Base-by-base conservation (phyloP, 2,888 invertebrate genomes). In the Mythimna pallens region DNA sequence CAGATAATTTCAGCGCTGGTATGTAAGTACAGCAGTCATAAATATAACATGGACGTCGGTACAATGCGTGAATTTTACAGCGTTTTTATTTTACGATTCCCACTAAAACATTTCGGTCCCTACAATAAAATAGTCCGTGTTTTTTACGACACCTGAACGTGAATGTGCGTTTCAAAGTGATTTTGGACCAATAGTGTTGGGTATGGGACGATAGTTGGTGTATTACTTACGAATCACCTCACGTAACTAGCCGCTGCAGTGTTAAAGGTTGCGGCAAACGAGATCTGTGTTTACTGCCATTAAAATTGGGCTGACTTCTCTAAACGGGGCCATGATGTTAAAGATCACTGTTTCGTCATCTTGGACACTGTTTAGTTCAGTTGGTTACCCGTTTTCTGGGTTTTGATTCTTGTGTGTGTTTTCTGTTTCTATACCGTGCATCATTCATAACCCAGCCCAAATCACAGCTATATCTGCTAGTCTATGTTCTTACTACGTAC, bases 41-140 rank as follows among this genome's bases (percentile, higher is more conserved):
- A 93, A 94, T 92, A 90, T 87, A 92, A 89, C 90, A 90, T 89
- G 89, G 88, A 89, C 85, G 84, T 84, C 78, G 86, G 89, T 87
- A 94, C 94, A 94, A 94, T 93, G 93, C 93, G 92, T 92, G 92
- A 93, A 92, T 93, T 95, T 95, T 93, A 95, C 93, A 91, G 86
- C 91, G 87, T 91, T 94, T 92, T 94, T 92, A 94, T 94, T 95
- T 95, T 94, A 95, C 93, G 94, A 93, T 83, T 68, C 82, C 78
- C 93, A 91, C 92, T 94, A 95, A 94, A 95, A 93, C 94, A 92
- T 94, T 94, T 93, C 87, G 91, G 92, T 89, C 89, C 91, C 90
- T 82, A 90, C 92, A 92, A 91, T 95, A 94, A 95, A 95, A 94
- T 92, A 91, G 93, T 91, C 92, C 59, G 91, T 90, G 88, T 85